phyloP scores from a whole-genome alignment of 2,113 vertebrate genomes.

The Ursus arctos region DNA sequence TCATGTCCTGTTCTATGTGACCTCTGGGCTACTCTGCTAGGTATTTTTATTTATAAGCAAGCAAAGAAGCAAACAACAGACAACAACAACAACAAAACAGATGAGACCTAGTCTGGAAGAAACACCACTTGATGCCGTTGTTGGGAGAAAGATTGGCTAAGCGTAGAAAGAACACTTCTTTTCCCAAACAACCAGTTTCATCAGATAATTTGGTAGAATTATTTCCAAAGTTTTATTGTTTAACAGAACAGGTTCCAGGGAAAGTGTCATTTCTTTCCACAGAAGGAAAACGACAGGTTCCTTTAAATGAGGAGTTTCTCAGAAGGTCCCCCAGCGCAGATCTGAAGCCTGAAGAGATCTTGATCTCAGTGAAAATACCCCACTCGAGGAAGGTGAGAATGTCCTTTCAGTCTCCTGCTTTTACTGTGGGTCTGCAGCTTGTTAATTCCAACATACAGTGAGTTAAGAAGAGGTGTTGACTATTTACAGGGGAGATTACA shows the following conservation, averaged over 20 bases:
- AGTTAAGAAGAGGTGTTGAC: background rate
- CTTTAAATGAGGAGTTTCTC: constrained; percentile 91
- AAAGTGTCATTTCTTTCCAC: constrained; percentile 59
- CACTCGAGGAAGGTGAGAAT: constrained; percentile 89
- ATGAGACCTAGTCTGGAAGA: background rate
- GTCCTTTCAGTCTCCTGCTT: background rate
- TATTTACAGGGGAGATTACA: background rate
- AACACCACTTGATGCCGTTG: background rate
- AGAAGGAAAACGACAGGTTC: constrained; percentile 87
- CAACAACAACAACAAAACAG: background rate
- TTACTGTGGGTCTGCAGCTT: background rate
- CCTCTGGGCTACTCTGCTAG: background rate
- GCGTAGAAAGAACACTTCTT: background rate
- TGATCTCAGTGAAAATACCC: constrained; percentile 92
- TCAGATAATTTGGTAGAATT: background rate
- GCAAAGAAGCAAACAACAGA: background rate
- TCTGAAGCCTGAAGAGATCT: constrained; percentile 90
- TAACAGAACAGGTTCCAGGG: background rate
- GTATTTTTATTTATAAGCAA: background rate
- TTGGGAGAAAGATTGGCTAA: background rate
- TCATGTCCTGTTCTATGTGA: background rate
- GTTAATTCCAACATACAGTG: background rate
- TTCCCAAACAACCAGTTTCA: background rate
- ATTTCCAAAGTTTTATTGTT: background rate
- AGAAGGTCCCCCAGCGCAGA: constrained; percentile 86